Conservation (phyloP, 53 echinoderm and acorn worm species). For the Henricia sp. region DNA sequence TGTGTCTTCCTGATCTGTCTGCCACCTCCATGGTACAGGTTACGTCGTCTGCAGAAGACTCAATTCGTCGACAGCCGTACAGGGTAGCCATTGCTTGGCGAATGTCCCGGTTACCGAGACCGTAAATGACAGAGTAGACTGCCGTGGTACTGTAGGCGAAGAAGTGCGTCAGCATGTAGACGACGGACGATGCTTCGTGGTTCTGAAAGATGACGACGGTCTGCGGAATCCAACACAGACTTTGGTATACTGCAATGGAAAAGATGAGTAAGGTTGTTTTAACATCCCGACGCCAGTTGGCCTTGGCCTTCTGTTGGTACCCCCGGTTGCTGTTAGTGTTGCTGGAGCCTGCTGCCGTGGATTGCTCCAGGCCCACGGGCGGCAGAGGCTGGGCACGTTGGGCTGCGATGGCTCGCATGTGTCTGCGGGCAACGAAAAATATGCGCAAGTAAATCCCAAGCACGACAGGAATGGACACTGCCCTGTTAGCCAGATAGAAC, state of each 20-base stretch:
- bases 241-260: conserved; percentile 26
- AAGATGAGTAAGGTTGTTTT: conserved; percentile 36
- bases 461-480: conserved; percentile 16
- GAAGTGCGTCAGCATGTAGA: conserved; percentile 34
- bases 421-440: conserved; percentile 45
- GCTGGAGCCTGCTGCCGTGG: neutral
- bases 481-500: conserved; percentile 37
- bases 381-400: conserved; percentile 6
- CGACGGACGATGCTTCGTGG: neutral
- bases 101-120: conserved; percentile 38
- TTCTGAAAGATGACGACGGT: neutral
- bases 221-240: conserved; percentile 42
- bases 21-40: too few relatives aligned
- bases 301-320: neutral
- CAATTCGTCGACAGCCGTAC: neutral
- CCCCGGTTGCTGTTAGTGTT: neutral
- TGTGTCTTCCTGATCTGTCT: too few relatives aligned
- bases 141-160: conserved; percentile 44
- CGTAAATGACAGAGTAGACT: conserved; percentile 50
- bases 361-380: too few relatives aligned
- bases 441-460: conserved; percentile 29
- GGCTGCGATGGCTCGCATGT: conserved; percentile 54
- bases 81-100: conserved; percentile 7
- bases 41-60: neutral
- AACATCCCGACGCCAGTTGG: conserved; percentile 19